Percentiles rank a stretch among this genome's conserved stretches.
Conservation (phyloP, 2,888 invertebrate species). For the Erebia aethiops region DNA sequence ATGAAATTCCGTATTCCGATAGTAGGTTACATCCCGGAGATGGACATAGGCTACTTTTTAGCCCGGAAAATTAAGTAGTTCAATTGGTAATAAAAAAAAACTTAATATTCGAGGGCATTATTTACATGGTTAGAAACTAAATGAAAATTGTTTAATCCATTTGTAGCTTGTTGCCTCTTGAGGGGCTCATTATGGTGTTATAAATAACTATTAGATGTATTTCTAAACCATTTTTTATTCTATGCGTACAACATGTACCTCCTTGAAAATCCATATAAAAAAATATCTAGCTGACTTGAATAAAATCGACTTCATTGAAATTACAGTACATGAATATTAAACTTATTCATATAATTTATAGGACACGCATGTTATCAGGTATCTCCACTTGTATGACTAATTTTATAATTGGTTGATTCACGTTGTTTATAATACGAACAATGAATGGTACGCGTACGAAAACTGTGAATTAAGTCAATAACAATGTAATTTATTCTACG, state of each 20-base stretch:
- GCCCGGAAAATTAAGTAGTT: too few relatives aligned
- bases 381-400: constrained; percentile 15
- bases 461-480: constrained; percentile 14
- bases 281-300: background rate
- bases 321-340: background rate
- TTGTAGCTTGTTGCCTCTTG: too few relatives aligned
- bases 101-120: too few relatives aligned
- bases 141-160: too few relatives aligned
- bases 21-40: too few relatives aligned
- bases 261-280: background rate
- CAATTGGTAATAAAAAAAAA: too few relatives aligned
- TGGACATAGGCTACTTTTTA: too few relatives aligned
- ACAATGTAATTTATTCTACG: constrained; percentile 11
- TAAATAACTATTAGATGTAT: too few relatives aligned
- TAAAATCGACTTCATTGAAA: background rate
- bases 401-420: constrained; percentile 25
- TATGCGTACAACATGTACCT: background rate
- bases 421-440: constrained; percentile 16
- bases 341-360: constrained; percentile 1
- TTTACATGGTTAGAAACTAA: too few relatives aligned
- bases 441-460: constrained; percentile 18
- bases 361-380: constrained; percentile 4
- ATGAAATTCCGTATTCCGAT: too few relatives aligned
- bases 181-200: too few relatives aligned
- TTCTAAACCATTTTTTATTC: too few relatives aligned